Percentiles rank a stretch among this genome's conserved stretches.
Evolutionary conservation across 1,140 invertebrate species (phyloP).

Genomic region (Sarcophaga bullata): DNA sequence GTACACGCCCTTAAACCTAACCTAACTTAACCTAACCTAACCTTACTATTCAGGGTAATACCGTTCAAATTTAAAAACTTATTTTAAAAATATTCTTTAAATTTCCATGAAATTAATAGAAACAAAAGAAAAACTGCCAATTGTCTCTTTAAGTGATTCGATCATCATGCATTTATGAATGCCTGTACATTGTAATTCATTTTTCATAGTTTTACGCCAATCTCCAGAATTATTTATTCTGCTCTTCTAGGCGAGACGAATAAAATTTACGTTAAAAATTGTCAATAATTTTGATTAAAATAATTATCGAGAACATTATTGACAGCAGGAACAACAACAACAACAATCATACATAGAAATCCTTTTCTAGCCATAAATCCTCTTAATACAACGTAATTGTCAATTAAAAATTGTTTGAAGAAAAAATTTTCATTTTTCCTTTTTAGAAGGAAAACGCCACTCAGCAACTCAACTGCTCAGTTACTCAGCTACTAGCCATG

Average conservation of each 20-base stretch:
- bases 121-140: too few species aligned
- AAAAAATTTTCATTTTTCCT: slow-evolving; percentile 23
- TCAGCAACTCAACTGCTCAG: not conserved
- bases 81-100: too few species aligned
- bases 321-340: not conserved
- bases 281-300: slow-evolving; percentile 40
- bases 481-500: not conserved
- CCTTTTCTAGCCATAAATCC: slow-evolving; percentile 41
- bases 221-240: too few species aligned
- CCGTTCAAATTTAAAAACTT: too few species aligned
- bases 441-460: not conserved
- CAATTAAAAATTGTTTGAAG: slow-evolving; percentile 32
- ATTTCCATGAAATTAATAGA: too few species aligned
- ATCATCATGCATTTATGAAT: too few species aligned
- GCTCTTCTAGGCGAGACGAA: not conserved
- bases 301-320: slow-evolving; percentile 29
- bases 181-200: too few species aligned
- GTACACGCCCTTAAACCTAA: too few species aligned
- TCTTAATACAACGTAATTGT: slow-evolving; percentile 39
- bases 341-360: slow-evolving; percentile 19
- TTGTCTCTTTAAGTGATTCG: too few species aligned
- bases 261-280: slow-evolving; percentile 29
- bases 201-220: too few species aligned
- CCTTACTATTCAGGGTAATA: too few species aligned
- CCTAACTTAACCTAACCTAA: too few species aligned